Percentiles rank a stretch among this genome's conserved stretches.
These are phyloP conservation scores for Dallia pectoralis DNA, from an alignment of 2,797 vertebrate species.

Conservation along the genomic window DNA sequence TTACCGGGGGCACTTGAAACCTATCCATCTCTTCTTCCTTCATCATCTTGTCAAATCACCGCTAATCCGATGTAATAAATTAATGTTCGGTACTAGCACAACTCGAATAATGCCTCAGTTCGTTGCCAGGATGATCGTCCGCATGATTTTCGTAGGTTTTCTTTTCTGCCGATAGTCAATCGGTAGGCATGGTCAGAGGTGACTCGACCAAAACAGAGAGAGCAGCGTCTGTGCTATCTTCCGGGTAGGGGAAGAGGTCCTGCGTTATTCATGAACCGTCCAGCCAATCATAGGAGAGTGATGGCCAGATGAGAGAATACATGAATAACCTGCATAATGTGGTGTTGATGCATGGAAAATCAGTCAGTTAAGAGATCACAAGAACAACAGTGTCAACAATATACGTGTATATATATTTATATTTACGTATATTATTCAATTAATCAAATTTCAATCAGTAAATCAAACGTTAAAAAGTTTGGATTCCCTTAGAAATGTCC, in stretches of 20 bases:
- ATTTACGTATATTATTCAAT: not conserved
- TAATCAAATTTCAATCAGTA: too few relatives aligned
- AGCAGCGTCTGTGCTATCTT: slow-evolving; percentile 67
- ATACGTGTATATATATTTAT: slow-evolving; percentile 1
- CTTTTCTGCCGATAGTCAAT: slow-evolving; percentile 67
- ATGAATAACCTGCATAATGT: not conserved
- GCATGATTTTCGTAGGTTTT: slow-evolving; percentile 74
- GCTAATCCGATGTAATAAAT: not conserved
- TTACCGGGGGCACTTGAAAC: slow-evolving; percentile 92
- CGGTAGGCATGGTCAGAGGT: slow-evolving; percentile 69
- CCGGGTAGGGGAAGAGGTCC: slow-evolving; percentile 66
- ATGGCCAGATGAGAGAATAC: not conserved
- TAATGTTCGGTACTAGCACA: slow-evolving; percentile 2
- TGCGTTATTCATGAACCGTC: slow-evolving; percentile 45
- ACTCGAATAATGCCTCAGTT: slow-evolving; percentile 13
- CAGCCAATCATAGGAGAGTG: slow-evolving; percentile 52
- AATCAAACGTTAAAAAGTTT: too few relatives aligned
- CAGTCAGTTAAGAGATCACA: not conserved
- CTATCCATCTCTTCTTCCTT: slow-evolving; percentile 87
- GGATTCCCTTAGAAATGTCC: too few relatives aligned
- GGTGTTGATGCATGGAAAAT: not conserved
- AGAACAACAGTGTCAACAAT: not conserved
- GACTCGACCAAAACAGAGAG: slow-evolving; percentile 81
- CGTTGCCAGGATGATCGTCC: slow-evolving; percentile 37
- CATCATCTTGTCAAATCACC: slow-evolving; percentile 8